Evolutionary conservation across 2,888 invertebrate species (phyloP).

Genomic region (Parnassius orleans): DNA sequence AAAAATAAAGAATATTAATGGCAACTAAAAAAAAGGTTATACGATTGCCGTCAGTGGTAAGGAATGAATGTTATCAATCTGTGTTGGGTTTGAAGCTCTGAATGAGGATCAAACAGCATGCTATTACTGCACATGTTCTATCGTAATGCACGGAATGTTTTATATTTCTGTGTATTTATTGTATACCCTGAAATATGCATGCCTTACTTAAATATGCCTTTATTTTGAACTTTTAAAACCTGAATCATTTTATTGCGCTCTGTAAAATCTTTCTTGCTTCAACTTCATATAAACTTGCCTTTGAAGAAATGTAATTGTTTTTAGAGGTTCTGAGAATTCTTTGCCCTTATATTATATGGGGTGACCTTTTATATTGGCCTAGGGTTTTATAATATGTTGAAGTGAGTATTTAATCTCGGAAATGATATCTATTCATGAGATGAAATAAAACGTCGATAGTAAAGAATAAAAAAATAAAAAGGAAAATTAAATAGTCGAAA

Average conservation of each 20-base stretch:
- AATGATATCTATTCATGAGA: too few species aligned
- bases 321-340: not conserved
- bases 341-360: not conserved
- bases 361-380: not conserved
- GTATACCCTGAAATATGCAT: constrained; percentile 20
- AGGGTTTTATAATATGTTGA: too few species aligned
- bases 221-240: not conserved
- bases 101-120: constrained; percentile 22
- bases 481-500: too few species aligned
- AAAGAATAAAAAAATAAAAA: too few species aligned
- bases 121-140: not conserved
- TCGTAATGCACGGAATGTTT: constrained; percentile 24
- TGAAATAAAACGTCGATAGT: too few species aligned
- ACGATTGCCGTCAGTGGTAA: constrained; percentile 78
- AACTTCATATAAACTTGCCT: not conserved
- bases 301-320: not conserved
- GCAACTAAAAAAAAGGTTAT: constrained; percentile 74
- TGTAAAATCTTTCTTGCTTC: not conserved
- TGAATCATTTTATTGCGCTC: not conserved
- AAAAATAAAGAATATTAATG: constrained; percentile 33
- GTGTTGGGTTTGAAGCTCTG: constrained; percentile 27
- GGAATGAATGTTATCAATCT: constrained; percentile 35
- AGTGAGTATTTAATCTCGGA: too few species aligned
- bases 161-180: constrained; percentile 6
- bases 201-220: too few species aligned